phyloP scores from a whole-genome alignment of 2,113 vertebrate species.

The Madoqua kirkii region DNA sequence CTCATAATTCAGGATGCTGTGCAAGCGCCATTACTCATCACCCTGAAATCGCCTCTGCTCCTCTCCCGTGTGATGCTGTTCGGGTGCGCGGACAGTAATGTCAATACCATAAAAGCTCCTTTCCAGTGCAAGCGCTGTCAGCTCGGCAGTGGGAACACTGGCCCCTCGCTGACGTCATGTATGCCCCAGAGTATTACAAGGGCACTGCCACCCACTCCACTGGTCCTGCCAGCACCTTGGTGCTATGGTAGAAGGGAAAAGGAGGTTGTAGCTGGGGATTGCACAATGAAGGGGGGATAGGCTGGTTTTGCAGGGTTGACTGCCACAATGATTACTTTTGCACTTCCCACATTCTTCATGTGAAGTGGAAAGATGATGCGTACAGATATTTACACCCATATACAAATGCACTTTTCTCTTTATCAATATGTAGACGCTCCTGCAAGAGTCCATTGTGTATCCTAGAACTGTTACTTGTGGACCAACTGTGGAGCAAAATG shows the following conservation, averaged over 20 bases:
- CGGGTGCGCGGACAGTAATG: neutral
- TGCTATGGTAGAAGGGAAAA: neutral
- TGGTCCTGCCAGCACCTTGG: too few species aligned
- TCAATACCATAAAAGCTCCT: neutral
- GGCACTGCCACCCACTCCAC: fast-evolving
- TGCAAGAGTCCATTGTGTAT: neutral
- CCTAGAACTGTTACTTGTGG: neutral
- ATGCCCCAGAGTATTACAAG: neutral
- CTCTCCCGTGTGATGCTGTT: neutral
- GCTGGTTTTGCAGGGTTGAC: neutral
- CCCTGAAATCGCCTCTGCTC: neutral
- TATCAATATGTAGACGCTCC: neutral
- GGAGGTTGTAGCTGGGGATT: neutral
- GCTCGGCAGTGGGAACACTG: neutral
- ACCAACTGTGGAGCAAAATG: neutral
- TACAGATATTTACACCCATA: neutral
- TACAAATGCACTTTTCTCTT: neutral
- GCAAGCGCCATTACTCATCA: neutral
- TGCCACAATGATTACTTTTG: neutral
- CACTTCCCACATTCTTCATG: neutral
- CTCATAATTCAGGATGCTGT: neutral
- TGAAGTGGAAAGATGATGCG: neutral
- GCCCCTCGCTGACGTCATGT: neutral
- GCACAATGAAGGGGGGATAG: neutral
- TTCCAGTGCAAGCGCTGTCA: neutral